These are phyloP conservation scores for Bembecia ichneumoniformis DNA, from an alignment of 2,888 invertebrate genomes.

Conservation along the genomic window DNA sequence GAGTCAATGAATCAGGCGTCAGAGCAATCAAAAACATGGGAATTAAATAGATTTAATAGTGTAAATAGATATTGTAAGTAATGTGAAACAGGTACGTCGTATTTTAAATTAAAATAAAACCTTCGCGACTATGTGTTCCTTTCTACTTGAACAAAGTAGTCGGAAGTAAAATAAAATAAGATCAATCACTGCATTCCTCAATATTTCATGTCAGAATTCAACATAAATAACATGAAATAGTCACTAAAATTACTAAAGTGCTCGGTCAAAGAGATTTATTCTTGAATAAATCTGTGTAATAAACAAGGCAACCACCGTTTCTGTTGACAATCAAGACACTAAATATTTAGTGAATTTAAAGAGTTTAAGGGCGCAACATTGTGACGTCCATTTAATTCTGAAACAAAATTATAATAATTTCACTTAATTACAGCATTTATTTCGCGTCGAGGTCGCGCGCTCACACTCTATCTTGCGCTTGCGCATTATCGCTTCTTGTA, in stretches of 20 bases:
- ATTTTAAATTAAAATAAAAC: too few relatives aligned
- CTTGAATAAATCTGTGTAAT: constrained; percentile 6
- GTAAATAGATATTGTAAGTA: too few relatives aligned
- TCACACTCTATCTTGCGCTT: constrained; percentile 39
- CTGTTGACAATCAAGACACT: constrained; percentile 27
- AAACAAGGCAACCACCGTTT: constrained; percentile 19
- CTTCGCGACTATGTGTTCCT: too few relatives aligned
- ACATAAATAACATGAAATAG: background rate
- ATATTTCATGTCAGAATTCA: background rate
- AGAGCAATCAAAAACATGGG: too few relatives aligned
- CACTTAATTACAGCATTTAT: constrained; percentile 68
- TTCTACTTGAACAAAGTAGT: too few relatives aligned
- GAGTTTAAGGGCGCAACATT: constrained; percentile 49
- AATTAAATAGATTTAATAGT: too few relatives aligned
- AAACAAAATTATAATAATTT: constrained; percentile 67
- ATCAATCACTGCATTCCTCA: too few relatives aligned
- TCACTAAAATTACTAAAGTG: background rate
- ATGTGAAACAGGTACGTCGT: too few relatives aligned
- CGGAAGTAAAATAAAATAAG: too few relatives aligned
- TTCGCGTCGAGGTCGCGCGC: constrained; percentile 43
- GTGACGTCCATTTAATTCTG: constrained; percentile 61
- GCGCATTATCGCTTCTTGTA: constrained; percentile 35
- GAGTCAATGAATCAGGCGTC: too few relatives aligned
- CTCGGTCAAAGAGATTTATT: background rate
- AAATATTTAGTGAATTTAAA: constrained; percentile 35